Percentiles rank a stretch among this genome's conserved stretches.
phyloP scores from a whole-genome alignment of 2,113 vertebrate species.

The Fulica atra region DNA sequence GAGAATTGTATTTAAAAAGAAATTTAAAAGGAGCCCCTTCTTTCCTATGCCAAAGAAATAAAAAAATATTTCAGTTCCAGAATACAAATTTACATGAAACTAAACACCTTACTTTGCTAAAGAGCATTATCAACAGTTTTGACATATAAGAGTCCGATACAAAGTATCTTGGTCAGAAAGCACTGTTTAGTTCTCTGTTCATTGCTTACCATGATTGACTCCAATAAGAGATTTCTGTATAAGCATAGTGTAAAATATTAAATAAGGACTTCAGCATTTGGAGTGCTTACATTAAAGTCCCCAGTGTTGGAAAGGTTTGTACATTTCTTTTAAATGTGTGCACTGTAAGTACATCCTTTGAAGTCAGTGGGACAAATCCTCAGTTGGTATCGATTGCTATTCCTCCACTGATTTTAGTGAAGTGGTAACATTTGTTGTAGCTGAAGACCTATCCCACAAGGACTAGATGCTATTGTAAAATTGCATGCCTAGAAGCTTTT shows the following conservation, averaged over 20 bases:
- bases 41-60: not conserved
- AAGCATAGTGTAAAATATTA: not conserved
- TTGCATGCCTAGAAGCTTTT: slow-evolving; percentile 17
- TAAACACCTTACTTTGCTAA: not conserved
- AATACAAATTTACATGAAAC: not conserved
- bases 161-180: not conserved
- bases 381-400: not conserved
- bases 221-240: not conserved
- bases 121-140: not conserved
- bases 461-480: slow-evolving; percentile 16
- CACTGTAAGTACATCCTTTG: not conserved
- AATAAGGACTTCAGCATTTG: slow-evolving; percentile 7
- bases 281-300: not conserved
- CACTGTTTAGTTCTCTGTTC: not conserved
- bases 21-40: not conserved
- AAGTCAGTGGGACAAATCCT: slow-evolving; percentile 33
- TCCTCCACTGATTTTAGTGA: not conserved
- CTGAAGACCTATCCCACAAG: not conserved
- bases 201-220: not conserved
- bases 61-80: not conserved
- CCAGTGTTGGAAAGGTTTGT: not conserved
- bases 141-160: not conserved
- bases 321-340: not conserved
- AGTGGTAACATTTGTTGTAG: slow-evolving; percentile 15
- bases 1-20: not conserved